These are phyloP conservation scores for Crambe crambe DNA, from an alignment of 37 sponge, comb jelly and placozoan genomes.

Conservation along the genomic window DNA sequence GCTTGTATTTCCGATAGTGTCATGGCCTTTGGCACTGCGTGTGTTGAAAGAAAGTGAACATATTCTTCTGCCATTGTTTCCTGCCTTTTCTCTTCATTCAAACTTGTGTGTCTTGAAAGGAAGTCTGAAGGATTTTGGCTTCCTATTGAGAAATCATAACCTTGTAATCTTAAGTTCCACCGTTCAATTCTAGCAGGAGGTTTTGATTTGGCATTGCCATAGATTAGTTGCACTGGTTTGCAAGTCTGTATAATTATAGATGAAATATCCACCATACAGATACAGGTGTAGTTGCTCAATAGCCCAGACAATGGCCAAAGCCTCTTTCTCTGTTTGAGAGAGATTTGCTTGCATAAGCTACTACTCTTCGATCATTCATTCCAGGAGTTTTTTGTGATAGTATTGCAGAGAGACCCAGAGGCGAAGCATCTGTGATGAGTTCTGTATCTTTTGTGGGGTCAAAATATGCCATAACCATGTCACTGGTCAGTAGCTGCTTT, in stretches of 20 bases:
- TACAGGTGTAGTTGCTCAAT: constrained; percentile 48
- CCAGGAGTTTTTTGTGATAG: constrained; percentile 24
- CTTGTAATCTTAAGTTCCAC: constrained; percentile 47
- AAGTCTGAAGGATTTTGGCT: constrained; percentile 46
- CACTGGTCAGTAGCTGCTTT: constrained; percentile 49
- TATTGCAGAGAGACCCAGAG: constrained; percentile 40
- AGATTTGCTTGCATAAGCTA: too few species aligned
- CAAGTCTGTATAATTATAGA: constrained; percentile 31
- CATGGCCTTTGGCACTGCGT: constrained; percentile 9
- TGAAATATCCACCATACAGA: constrained; percentile 64
- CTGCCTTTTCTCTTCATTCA: too few species aligned
- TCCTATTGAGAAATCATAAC: constrained; percentile 45
- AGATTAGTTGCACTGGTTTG: constrained; percentile 38
- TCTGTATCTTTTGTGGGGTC: constrained; percentile 34
- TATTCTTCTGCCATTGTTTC: too few species aligned
- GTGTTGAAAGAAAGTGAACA: neutral
- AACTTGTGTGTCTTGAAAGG: constrained; percentile 33
- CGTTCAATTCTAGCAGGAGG: constrained; percentile 56
- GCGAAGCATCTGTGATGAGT: constrained; percentile 41
- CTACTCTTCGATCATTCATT: constrained; percentile 19
- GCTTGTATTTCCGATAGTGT: constrained; percentile 42
- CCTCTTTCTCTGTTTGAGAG: constrained; percentile 38
- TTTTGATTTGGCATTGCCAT: constrained; percentile 44
- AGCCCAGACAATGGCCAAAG: constrained; percentile 15
- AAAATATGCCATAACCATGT: constrained; percentile 42